Evolutionary conservation across 1,140 invertebrate genomes (phyloP), one percentile per base, ranked within the genome.

Genomic region (Trachelipus rathkii): DNA sequence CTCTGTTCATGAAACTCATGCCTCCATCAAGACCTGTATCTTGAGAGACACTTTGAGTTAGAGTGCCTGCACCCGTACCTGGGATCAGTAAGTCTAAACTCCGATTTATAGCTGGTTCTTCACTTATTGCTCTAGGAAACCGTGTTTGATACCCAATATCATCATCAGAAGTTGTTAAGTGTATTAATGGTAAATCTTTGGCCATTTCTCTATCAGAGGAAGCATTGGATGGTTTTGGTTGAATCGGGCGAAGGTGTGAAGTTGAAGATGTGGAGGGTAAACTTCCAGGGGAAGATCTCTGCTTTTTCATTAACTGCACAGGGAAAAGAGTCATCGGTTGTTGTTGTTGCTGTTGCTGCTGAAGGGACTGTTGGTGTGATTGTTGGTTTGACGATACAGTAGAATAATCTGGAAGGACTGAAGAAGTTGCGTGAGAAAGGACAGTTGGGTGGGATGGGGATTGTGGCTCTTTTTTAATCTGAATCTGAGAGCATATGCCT

Each of bases 281-380:
- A n/a, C 79, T 81, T n/a, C 81, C 78, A 15, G 80, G 79, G 15
- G 77, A 79, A 15, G 77, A 72, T 44, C 78, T 80, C 71, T 82
- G 83, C 71, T 80, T 81, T 50, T 75, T 79, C 60, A 83, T 69
- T 73, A 82, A 82, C 33, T 78, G 82, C 76, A 82, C 80, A 13
- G 77, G 79, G 21, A 79, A 71, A 60, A 21, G 72, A 72, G 72
- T 66, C 75, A 77, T 21, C 71, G 75, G 46, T 72, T 74, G 44
- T 69, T 74, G 15, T 75, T 72, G 71, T 78, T 77, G 33, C n/a
- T n/a, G 23, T 80, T 44, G 68, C 45, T 15, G 72, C 74, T 50
- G 71, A 33, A 60, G 71, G 33, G 45, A 73, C 33, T 33, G 33
- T 6, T 33, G 76, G 73, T 60, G 33, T 33, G 33, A 33, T 33